Conservation (phyloP, 2,113 vertebrate species). For the Rhea pennata region DNA sequence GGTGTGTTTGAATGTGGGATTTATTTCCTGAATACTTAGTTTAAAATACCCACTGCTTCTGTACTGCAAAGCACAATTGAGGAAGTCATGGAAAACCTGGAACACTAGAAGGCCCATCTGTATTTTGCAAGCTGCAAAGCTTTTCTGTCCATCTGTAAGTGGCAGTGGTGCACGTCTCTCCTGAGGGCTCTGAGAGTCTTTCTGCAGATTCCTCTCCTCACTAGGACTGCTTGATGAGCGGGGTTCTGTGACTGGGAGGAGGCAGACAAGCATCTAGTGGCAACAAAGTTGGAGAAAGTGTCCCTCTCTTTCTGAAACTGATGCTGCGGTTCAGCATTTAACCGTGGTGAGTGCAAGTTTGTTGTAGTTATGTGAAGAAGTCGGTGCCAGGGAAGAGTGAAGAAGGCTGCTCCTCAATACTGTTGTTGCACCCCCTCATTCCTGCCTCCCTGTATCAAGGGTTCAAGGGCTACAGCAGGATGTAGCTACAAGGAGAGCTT, state of each 20-base stretch:
- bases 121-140: neutral
- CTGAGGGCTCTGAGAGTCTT: neutral
- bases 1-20: neutral
- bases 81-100: neutral
- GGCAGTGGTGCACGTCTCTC: neutral
- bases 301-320: neutral
- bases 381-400: neutral
- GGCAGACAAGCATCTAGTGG: neutral
- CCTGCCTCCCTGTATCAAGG: neutral
- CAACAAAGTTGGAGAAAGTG: neutral
- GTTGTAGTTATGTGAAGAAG: neutral
- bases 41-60: neutral
- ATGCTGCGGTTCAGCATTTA: neutral
- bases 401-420: neutral
- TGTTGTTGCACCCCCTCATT: rapidly evolving
- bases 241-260: no score
- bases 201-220: rapidly evolving
- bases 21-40: neutral
- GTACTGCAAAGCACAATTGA: neutral
- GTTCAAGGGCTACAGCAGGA: neutral
- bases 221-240: neutral
- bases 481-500: neutral
- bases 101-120: neutral
- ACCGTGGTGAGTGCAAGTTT: neutral
- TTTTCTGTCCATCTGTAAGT: neutral